Conservation (phyloP, 2,797 vertebrate species). For the Sebastes elongatus region DNA sequence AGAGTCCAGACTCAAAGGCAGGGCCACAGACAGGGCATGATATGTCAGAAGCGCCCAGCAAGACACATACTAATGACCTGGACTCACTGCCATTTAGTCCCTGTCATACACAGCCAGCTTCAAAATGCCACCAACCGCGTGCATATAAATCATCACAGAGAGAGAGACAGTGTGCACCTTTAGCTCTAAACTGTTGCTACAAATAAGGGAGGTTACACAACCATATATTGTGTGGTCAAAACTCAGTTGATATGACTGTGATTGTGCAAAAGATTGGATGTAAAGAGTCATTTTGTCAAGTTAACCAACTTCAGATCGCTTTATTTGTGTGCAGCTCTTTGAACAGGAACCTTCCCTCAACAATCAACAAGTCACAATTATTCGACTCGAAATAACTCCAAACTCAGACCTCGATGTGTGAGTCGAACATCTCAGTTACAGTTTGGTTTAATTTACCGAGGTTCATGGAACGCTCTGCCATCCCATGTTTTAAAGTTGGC, state of each 20-base stretch:
- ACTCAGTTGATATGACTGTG: neutral
- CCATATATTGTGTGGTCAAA: neutral
- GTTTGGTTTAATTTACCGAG: no score
- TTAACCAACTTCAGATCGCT: no score
- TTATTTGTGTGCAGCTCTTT: no score
- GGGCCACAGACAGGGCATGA: slow-evolving; percentile 25
- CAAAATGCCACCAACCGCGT: slow-evolving; percentile 74
- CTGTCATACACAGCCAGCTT: slow-evolving; percentile 57
- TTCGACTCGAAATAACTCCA: no score
- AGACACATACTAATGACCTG: slow-evolving; percentile 62
- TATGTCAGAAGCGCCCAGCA: slow-evolving; percentile 45
- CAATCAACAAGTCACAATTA: no score
- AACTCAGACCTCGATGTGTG: no score
- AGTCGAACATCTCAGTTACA: no score
- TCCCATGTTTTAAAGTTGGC: no score
- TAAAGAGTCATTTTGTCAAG: no score
- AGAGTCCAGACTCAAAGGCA: slow-evolving; percentile 29
- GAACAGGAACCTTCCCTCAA: no score
- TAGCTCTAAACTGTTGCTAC: neutral
- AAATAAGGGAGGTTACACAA: neutral
- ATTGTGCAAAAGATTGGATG: neutral
- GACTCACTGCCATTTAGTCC: slow-evolving; percentile 63
- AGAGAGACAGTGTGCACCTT: neutral
- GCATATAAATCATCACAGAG: slow-evolving; percentile 70
- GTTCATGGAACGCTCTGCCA: no score